A percentile compares a stretch with the other conserved stretches of the same genome.
These are phyloP conservation scores for Chlorops oryzae DNA, from an alignment of 1,140 invertebrate species.

Conservation along the genomic window DNA sequence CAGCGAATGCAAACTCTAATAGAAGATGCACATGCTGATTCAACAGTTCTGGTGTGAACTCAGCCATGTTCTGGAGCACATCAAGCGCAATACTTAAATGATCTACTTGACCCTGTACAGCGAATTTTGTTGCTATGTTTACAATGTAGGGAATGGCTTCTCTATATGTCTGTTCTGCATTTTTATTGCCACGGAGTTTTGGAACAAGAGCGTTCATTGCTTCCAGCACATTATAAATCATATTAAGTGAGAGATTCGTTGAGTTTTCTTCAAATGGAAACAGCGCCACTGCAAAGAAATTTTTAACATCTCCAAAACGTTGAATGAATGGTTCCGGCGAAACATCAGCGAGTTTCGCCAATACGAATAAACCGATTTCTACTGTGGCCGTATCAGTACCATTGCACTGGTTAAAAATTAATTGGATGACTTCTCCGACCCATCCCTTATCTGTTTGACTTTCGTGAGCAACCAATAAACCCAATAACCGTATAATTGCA, in stretches of 20 bases:
- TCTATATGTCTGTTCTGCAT: constrained; percentile 53
- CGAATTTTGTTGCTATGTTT: constrained; percentile 54
- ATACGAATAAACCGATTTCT: constrained; percentile 41
- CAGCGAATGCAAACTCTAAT: constrained; percentile 61
- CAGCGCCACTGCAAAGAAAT: constrained; percentile 30
- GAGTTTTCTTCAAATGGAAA: constrained; percentile 25
- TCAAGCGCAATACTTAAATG: constrained; percentile 61
- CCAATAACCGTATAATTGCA: constrained; percentile 60
- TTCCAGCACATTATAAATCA: constrained; percentile 31
- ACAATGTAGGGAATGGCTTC: constrained; percentile 59
- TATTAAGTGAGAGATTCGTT: constrained; percentile 29
- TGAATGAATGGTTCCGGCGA: constrained; percentile 43
- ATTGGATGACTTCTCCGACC: constrained; percentile 62
- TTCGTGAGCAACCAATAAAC: constrained; percentile 66
- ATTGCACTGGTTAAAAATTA: constrained; percentile 49
- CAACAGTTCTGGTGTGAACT: constrained; percentile 57
- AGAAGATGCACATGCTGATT: constrained; percentile 62
- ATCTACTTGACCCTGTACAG: constrained; percentile 53
- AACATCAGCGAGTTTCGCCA: constrained; percentile 32
- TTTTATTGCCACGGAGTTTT: constrained; percentile 31
- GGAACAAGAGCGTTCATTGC: constrained; percentile 36
- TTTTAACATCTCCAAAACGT: constrained; percentile 36
- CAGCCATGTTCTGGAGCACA: constrained; percentile 66
- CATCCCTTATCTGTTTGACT: constrained; percentile 54
- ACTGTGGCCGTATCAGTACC: constrained; percentile 34